A percentile compares a stretch with the other conserved stretches of the same genome.
Conservation (phyloP, 2,797 vertebrate genomes). For the Acanthurus tractus region DNA sequence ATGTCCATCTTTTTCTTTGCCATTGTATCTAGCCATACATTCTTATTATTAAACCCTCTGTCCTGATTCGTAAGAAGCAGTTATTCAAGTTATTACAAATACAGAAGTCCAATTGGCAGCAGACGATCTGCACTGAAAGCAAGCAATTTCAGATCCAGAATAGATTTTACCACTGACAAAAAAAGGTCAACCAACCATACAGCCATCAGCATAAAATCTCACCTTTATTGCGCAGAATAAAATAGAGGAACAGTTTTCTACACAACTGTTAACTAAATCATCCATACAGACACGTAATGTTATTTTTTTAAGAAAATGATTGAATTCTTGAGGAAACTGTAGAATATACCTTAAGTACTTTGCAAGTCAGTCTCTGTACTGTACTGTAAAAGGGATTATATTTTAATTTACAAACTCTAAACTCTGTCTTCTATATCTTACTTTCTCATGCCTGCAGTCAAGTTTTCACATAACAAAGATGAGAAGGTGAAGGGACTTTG, state of each 20-base stretch:
- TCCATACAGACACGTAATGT: neutral
- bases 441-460: no score
- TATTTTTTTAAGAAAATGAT: no score
- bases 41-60: slow-evolving; percentile 24
- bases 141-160: slow-evolving; percentile 39
- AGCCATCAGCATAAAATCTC: neutral
- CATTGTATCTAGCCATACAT: slow-evolving; percentile 1
- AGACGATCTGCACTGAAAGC: slow-evolving; percentile 17
- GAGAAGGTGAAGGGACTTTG: no score
- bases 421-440: no score
- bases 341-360: slow-evolving; percentile 28
- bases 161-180: slow-evolving; percentile 1
- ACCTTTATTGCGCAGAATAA: neutral
- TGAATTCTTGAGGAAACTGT: neutral
- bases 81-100: slow-evolving; percentile 34
- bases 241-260: neutral
- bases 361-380: slow-evolving; percentile 13
- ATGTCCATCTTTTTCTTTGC: neutral
- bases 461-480: no score
- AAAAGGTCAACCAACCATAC: slow-evolving; percentile 1
- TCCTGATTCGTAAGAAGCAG: slow-evolving; percentile 25
- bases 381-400: slow-evolving; percentile 30
- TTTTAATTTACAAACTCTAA: slow-evolving; percentile 46
- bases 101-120: slow-evolving; percentile 23
- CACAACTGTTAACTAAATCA: neutral